A percentile compares a stretch with the other conserved stretches of the same genome.
Conservation (phyloP, 1,140 invertebrate species). For the Latrodectus geometricus region DNA sequence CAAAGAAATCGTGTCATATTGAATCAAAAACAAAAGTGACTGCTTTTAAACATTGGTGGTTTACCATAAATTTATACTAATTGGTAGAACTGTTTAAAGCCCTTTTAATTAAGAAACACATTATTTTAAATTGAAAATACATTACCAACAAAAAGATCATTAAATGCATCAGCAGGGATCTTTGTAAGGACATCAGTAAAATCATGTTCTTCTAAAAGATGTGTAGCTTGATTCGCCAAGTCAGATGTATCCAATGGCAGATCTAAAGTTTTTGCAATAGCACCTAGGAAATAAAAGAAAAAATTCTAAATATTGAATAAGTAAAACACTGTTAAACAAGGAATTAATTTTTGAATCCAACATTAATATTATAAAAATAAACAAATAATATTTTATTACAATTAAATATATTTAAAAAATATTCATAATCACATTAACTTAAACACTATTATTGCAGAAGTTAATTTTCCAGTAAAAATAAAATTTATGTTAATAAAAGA, state of each 20-base stretch:
- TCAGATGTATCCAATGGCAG: slow-evolving; percentile 72
- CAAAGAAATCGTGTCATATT: too few relatives aligned
- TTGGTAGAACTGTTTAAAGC: too few relatives aligned
- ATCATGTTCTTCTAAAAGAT: slow-evolving; percentile 82
- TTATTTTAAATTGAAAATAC: slow-evolving; percentile 31
- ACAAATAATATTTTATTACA: background rate
- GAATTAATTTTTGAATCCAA: background rate
- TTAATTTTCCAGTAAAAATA: too few relatives aligned
- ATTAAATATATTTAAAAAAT: too few relatives aligned
- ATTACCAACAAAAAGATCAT: slow-evolving; percentile 85
- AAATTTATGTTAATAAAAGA: too few relatives aligned
- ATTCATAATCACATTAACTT: too few relatives aligned
- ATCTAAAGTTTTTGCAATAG: slow-evolving; percentile 68
- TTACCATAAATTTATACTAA: too few relatives aligned
- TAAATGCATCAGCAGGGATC: slow-evolving; percentile 90
- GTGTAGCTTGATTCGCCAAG: slow-evolving; percentile 71
- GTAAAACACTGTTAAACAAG: too few relatives aligned
- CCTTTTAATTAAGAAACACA: too few relatives aligned
- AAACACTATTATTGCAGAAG: too few relatives aligned
- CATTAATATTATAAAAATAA: background rate
- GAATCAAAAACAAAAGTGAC: too few relatives aligned
- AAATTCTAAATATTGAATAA: background rate
- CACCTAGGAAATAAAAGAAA: slow-evolving; percentile 63
- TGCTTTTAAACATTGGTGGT: too few relatives aligned
- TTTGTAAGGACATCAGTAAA: slow-evolving; percentile 89